Conservation (phyloP, 2,797 vertebrate genomes). For the Prionace glauca region DNA sequence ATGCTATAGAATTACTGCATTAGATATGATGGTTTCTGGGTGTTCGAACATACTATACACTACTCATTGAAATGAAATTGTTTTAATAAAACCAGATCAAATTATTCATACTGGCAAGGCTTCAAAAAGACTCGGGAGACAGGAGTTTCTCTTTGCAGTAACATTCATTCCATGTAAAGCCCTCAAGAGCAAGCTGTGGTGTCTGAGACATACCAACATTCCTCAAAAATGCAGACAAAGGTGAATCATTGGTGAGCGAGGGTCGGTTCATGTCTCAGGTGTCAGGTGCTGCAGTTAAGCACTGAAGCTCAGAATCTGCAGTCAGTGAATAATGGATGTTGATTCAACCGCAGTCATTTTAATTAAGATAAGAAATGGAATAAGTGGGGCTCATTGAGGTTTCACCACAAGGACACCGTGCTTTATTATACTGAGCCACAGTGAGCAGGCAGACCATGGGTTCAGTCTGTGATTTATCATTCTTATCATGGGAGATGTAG, state of each 20-base stretch:
- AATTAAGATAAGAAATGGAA: neutral
- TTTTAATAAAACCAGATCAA: neutral
- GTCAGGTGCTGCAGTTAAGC: neutral
- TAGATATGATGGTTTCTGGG: too few relatives aligned
- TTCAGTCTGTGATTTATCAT: neutral
- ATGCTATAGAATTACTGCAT: neutral
- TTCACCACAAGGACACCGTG: neutral
- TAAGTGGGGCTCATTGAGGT: neutral
- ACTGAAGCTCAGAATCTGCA: neutral
- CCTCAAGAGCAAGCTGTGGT: neutral
- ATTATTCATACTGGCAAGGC: neutral
- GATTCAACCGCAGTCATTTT: neutral
- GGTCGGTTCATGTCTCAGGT: neutral
- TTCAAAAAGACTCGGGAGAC: neutral
- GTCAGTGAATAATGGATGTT: neutral
- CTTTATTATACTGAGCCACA: neutral
- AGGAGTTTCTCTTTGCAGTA: neutral
- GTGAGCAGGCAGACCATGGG: neutral
- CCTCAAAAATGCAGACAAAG: constrained; percentile 18
- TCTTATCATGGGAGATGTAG: too few relatives aligned
- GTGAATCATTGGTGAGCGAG: neutral
- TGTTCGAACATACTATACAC: neutral
- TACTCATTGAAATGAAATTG: neutral
- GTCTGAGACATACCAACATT: neutral
- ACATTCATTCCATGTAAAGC: neutral